A percentile compares a stretch with the other conserved stretches of the same genome.
phyloP scores from a whole-genome alignment of 2,888 invertebrate species.

The Lydus trimaculatus region DNA sequence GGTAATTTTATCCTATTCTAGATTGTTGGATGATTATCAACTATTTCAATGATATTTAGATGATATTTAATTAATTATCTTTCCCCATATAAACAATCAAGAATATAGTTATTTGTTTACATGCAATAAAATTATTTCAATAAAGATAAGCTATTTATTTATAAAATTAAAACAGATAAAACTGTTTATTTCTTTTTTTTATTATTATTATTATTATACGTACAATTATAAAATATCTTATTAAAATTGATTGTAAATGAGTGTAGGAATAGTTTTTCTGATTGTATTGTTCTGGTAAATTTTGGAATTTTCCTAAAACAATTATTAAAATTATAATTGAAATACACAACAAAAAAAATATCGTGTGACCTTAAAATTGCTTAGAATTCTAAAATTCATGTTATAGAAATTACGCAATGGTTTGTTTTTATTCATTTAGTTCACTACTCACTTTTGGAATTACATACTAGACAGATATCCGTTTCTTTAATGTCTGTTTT shows the following conservation, averaged over 20 bases:
- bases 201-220: too few species aligned
- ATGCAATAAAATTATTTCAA: conserved; percentile 2
- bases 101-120: neutral
- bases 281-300: neutral
- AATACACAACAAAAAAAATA: neutral
- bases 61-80: too few species aligned
- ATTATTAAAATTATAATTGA: neutral
- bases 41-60: too few species aligned
- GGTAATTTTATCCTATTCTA: conserved; percentile 59
- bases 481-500: neutral
- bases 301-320: neutral
- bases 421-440: neutral
- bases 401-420: neutral
- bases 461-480: too few species aligned
- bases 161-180: neutral
- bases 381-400: too few species aligned
- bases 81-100: neutral
- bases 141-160: conserved; percentile 2
- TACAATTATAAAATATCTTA: neutral
- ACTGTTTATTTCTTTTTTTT: too few species aligned
- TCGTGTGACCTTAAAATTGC: neutral
- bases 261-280: neutral
- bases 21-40: neutral
- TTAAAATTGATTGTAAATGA: neutral
- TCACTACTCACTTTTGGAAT: neutral